phyloP scores from a whole-genome alignment of 1,140 invertebrate species.

The Apis florea region DNA sequence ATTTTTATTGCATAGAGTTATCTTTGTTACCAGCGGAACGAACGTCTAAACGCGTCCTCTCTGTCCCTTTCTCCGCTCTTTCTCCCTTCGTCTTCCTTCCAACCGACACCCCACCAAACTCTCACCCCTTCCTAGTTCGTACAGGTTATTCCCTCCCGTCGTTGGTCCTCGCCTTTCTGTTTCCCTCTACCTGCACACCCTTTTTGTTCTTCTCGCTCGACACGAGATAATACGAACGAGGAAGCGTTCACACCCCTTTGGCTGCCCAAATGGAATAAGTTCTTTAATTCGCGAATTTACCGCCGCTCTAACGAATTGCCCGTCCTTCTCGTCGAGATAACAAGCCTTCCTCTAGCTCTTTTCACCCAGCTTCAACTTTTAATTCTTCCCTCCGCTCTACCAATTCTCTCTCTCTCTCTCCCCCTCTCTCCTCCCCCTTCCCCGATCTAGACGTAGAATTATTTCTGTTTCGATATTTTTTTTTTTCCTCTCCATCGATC shows the following conservation, averaged over 20 bases:
- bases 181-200: conserved; percentile 64
- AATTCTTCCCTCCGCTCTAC: conserved; percentile 17
- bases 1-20: conserved; percentile 82
- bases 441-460: neutral
- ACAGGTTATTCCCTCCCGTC: conserved; percentile 50
- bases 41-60: conserved; percentile 78
- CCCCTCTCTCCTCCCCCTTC: too few species aligned
- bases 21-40: conserved; percentile 80
- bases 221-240: conserved; percentile 79
- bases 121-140: conserved; percentile 11
- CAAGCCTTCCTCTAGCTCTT: conserved; percentile 26
- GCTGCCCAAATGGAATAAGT: conserved; percentile 81
- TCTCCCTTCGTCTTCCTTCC: conserved; percentile 29
- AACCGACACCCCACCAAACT: neutral
- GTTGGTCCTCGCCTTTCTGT: conserved; percentile 54
- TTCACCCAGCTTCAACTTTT: conserved; percentile 7
- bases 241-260: conserved; percentile 81
- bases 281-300: conserved; percentile 81
- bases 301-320: conserved; percentile 66
- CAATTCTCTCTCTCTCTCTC: too few species aligned
- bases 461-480: neutral
- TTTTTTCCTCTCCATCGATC: neutral
- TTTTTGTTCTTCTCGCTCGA: conserved; percentile 61
- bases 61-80: conserved; percentile 51
- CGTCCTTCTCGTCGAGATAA: conserved; percentile 67